Conservation (phyloP, 2,113 vertebrate species). For the Perca fluviatilis region DNA sequence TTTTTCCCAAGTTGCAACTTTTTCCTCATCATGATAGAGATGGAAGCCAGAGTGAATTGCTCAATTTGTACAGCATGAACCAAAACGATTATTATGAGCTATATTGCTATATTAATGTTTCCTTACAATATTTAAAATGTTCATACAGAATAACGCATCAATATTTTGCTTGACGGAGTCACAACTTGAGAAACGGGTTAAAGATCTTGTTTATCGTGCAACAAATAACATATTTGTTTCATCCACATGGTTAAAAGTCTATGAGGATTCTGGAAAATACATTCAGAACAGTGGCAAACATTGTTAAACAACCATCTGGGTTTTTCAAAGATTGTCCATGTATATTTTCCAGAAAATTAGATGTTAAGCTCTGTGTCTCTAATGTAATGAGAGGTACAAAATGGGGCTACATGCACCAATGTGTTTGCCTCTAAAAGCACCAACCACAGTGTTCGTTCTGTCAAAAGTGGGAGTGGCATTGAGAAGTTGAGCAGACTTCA, state of each 20-base stretch:
- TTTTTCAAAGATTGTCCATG: background rate
- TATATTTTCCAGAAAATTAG: background rate
- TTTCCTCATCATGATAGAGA: background rate
- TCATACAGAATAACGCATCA: background rate
- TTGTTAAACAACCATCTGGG: background rate
- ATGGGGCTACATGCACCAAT: background rate
- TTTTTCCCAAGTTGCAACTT: background rate
- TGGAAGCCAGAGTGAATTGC: background rate
- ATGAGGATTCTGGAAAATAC: background rate
- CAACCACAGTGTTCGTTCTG: background rate
- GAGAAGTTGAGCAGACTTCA: background rate
- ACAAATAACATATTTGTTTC: background rate
- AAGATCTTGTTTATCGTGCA: background rate
- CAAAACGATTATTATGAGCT: background rate
- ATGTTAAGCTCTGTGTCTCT: background rate
- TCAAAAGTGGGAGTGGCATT: background rate
- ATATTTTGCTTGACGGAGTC: background rate
- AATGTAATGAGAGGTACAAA: background rate
- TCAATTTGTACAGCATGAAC: background rate
- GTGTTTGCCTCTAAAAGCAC: constrained; percentile 7
- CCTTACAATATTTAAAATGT: background rate
- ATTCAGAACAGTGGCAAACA: background rate
- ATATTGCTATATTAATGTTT: background rate
- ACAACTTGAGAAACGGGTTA: background rate
- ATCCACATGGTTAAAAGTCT: background rate